Evolutionary conservation across 2,888 invertebrate species (phyloP).

Genomic region (Ellobium chinense): DNA sequence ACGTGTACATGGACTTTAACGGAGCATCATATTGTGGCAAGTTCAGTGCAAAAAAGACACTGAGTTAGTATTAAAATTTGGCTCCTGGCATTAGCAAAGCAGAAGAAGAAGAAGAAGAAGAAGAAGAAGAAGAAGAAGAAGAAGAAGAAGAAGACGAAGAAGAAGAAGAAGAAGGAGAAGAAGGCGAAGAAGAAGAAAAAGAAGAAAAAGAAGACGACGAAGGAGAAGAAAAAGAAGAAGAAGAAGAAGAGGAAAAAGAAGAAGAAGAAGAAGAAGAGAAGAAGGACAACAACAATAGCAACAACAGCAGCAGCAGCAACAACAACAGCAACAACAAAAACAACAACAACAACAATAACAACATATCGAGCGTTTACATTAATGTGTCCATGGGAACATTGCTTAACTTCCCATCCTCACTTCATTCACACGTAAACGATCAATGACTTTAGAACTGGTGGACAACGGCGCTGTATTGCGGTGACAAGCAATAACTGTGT

Average conservation of each 20-base stretch:
- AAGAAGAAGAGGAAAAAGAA: not conserved
- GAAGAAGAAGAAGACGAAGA: not conserved
- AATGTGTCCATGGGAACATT: too few relatives aligned
- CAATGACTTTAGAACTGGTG: too few relatives aligned
- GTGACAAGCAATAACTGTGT: too few relatives aligned
- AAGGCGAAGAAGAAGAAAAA: not conserved
- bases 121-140: not conserved
- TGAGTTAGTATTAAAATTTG: not conserved
- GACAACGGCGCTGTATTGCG: too few relatives aligned
- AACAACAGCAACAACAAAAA: not conserved
- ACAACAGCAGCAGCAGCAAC: not conserved
- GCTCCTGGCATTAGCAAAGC: too few relatives aligned
- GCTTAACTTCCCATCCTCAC: too few relatives aligned
- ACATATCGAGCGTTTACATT: too few relatives aligned
- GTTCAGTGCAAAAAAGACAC: not conserved
- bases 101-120: not conserved
- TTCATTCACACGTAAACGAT: too few relatives aligned
- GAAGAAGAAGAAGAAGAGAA: not conserved
- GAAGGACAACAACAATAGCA: not conserved
- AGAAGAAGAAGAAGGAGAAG: not conserved
- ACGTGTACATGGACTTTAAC: too few relatives aligned
- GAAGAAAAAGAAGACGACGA: not conserved
- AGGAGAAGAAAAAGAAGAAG: not conserved
- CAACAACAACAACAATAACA: not conserved
- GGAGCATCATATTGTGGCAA: too few relatives aligned